phyloP scores from a whole-genome alignment of 2,113 vertebrate genomes.

The Clarias batrachus region DNA sequence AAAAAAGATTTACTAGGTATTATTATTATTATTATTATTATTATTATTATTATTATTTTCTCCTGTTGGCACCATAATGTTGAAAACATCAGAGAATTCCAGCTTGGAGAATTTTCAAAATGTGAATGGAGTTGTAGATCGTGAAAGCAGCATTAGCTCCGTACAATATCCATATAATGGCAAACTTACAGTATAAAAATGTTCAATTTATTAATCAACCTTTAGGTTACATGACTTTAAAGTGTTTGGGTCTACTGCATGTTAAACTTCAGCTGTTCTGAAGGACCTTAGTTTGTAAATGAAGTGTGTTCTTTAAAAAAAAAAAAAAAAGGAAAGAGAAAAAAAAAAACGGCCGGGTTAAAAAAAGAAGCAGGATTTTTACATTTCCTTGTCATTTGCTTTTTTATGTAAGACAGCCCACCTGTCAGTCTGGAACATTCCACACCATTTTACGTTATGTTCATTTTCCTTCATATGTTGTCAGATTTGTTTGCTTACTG shows the following conservation, averaged over 20 bases:
- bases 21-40: neutral
- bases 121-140: neutral
- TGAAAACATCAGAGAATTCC: neutral
- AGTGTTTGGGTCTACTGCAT: neutral
- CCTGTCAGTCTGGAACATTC: constrained; percentile 31
- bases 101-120: neutral
- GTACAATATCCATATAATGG: neutral
- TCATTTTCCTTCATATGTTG: neutral
- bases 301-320: neutral
- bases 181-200: neutral
- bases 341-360: neutral
- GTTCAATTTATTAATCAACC: neutral
- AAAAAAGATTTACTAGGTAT: neutral
- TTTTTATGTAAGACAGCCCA: neutral
- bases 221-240: neutral
- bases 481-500: neutral
- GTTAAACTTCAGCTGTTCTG: neutral
- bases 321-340: neutral
- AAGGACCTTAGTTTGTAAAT: neutral
- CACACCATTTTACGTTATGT: constrained; percentile 14
- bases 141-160: neutral
- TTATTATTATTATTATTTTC: neutral
- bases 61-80: neutral
- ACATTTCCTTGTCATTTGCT: neutral
- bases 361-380: neutral